A percentile compares a stretch with the other conserved stretches of the same genome.
Evolutionary conservation across 2,888 invertebrate genomes (phyloP).

Genomic region (Mesorhabditis sp.): DNA sequence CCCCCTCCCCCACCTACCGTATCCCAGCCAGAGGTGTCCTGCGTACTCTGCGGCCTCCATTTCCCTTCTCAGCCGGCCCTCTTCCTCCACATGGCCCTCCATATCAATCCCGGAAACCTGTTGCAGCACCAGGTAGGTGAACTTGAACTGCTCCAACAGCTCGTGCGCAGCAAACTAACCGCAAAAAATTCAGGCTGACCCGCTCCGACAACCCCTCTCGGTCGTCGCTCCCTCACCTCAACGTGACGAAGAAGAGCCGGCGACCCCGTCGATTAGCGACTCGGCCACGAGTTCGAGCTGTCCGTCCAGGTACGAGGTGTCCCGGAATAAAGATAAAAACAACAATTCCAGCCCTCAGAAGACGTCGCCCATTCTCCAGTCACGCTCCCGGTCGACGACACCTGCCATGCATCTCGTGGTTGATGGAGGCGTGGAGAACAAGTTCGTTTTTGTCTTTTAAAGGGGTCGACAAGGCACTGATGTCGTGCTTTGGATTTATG

Average conservation of each 20-base stretch:
- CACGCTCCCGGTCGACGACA: background rate
- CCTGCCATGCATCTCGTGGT: background rate
- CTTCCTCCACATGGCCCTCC: conserved; percentile 33
- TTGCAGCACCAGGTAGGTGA: background rate
- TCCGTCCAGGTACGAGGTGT: background rate
- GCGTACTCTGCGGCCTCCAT: conserved; percentile 35
- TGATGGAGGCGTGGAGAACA: background rate
- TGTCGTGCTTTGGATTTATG: too few species aligned
- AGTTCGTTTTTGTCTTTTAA: background rate
- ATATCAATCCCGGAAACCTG: conserved; percentile 7
- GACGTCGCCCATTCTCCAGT: background rate
- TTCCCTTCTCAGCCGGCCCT: conserved; percentile 26
- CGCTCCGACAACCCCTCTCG: background rate
- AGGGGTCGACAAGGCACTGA: too few species aligned
- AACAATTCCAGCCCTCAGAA: background rate
- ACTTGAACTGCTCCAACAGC: background rate
- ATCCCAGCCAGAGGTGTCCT: conserved; percentile 14
- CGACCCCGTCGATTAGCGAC: background rate
- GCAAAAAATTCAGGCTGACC: background rate
- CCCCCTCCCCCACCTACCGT: conserved; percentile 14
- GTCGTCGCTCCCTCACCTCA: background rate
- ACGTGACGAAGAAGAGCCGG: background rate
- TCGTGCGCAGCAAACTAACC: background rate
- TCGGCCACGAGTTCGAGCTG: conserved; percentile 5
- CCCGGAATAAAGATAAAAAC: background rate